Base-by-base conservation (phyloP, 2,888 invertebrate species). In the Palloptera scutellata region DNA sequence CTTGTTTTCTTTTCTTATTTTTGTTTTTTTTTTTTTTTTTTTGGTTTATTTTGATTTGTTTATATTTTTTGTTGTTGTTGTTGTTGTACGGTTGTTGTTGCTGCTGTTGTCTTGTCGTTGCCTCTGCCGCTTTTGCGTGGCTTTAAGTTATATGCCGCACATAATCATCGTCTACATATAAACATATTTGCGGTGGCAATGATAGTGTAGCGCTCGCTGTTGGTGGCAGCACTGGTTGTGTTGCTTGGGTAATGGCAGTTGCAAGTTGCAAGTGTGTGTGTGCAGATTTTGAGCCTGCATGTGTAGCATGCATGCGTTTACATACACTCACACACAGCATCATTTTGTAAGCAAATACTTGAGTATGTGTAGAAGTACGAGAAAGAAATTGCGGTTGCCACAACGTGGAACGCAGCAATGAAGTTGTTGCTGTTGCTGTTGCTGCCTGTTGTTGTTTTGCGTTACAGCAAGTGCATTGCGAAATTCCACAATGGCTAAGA, bases 381-480 rank as follows among this genome's bases (percentile, higher is more conserved):
- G n/a, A 43, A 30, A 52, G 54, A 17, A 61, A 17, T 12, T 40
- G 41, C 54, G 53, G 15, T 41, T 60, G 48, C 59, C 45, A 53
- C 52, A 59, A 61, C 45, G 41, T 30, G 6, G 30, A 30, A 30
- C 6, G 30, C 30, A 30, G 30, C 30, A 30, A 30, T 30, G 30
- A 30, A 30, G 30, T 30, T 30, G 30, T 30, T 30, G 30, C n/a
- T n/a, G n/a, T n/a, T n/a, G n/a, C n/a, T n/a, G n/a, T n/a, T n/a
- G n/a, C n/a, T n/a, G n/a, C n/a, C n/a, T n/a, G n/a, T n/a, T n/a
- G n/a, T n/a, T 30, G 30, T 30, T 13, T 15, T 40, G 59, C 30
- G 30, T 42, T 42, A 59, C 30, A 42, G 17, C 51, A 60, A 67
- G 63, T 67, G 67, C 67, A 63, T 67, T 63, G 51, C 63, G 60